Conservation (phyloP, 2,888 invertebrate species). For the Sinohyriopsis cumingii region DNA sequence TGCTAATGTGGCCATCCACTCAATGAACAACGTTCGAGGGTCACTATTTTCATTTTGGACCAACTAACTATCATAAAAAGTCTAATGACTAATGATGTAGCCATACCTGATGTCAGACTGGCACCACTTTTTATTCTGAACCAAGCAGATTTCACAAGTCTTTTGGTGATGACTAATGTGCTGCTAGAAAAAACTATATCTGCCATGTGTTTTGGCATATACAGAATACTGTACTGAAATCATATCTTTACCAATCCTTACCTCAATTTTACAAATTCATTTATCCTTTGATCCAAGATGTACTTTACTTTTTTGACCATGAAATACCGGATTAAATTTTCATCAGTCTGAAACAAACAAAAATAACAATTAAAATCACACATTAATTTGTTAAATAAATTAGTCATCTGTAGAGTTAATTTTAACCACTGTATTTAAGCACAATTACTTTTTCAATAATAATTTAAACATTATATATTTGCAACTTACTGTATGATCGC, state of each 20-base stretch:
- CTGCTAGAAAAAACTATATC: too few species aligned
- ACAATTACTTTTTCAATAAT: not conserved
- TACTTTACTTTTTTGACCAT: constrained; percentile 73
- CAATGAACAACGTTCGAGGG: too few species aligned
- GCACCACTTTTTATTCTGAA: too few species aligned
- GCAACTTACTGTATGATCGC: not conserved
- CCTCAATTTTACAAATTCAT: not conserved
- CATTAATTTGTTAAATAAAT: not conserved
- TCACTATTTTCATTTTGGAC: too few species aligned
- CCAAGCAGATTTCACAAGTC: too few species aligned
- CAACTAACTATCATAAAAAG: too few species aligned
- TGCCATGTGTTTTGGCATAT: not conserved
- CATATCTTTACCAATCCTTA: not conserved
- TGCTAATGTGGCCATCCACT: too few species aligned
- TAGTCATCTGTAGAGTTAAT: not conserved
- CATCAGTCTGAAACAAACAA: constrained; percentile 44
- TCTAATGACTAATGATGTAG: too few species aligned
- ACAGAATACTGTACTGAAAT: not conserved
- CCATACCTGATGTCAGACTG: too few species aligned
- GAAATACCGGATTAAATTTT: constrained; percentile 66
- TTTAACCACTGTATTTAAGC: not conserved
- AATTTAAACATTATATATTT: not conserved
- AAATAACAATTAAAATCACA: constrained; percentile 4
- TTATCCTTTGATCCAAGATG: constrained; percentile 64
- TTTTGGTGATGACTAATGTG: too few species aligned